A percentile compares a stretch with the other conserved stretches of the same genome.
Evolutionary conservation across 1,140 invertebrate species (phyloP).

Genomic region (Amphibalanus amphitrite): DNA sequence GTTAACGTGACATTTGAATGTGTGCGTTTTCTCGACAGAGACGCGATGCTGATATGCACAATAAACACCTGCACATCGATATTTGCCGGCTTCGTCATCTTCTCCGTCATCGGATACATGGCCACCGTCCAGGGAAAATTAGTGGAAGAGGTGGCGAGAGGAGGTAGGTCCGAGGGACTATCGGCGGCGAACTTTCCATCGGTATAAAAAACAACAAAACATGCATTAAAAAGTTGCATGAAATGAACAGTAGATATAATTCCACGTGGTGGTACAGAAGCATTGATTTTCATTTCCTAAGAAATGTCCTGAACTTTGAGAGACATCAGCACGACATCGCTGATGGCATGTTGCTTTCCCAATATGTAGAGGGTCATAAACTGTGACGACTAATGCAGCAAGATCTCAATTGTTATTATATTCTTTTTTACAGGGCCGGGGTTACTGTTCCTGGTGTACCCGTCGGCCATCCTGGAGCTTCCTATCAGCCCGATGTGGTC

Average conservation of each 20-base stretch:
- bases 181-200: too few species aligned
- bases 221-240: too few species aligned
- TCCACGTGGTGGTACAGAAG: too few species aligned
- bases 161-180: conserved; percentile 44
- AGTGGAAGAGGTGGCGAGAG: conserved; percentile 79
- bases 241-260: too few species aligned
- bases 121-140: conserved; percentile 78
- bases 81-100: conserved; percentile 97
- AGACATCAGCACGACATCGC: too few species aligned
- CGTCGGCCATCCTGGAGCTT: conserved; percentile 51
- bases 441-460: conserved; percentile 90
- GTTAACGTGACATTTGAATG: too few species aligned
- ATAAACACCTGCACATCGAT: conserved; percentile 93
- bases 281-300: too few species aligned
- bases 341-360: too few species aligned
- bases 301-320: too few species aligned
- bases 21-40: conserved; percentile 39
- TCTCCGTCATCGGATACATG: conserved; percentile 97
- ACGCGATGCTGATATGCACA: conserved; percentile 85
- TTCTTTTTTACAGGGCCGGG: conserved; percentile 68
- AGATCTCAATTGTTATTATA: too few species aligned
- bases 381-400: too few species aligned
- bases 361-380: too few species aligned
- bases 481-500: conserved; percentile 93
- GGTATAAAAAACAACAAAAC: conserved; percentile 28